Evolutionary conservation across 2,888 invertebrate species (phyloP), one percentile per base, ranked within the genome.

Genomic region (Eilema sororculum): DNA sequence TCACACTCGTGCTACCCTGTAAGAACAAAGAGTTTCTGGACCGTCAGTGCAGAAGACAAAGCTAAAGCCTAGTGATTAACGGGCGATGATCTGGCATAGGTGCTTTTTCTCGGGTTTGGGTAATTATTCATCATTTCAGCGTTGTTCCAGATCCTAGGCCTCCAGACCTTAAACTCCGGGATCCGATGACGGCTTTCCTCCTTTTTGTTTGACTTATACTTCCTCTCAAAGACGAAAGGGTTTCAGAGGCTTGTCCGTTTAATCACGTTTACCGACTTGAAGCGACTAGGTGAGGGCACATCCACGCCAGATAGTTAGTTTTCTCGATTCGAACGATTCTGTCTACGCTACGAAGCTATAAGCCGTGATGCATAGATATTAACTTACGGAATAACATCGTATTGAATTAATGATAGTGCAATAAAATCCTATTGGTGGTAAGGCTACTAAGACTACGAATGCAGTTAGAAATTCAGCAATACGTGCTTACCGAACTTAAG

Each of bases 401-500:
- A 6, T 52, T 52, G 52, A 52, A 52, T 9, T 52, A 52, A 52
- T 52, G 9, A 52, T 20, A 52, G 52, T n/a, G 30, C 24, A 60
- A 24, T 60, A 52, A 46, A 25, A 41, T 20, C 6, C 24, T 28
- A 60, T 59, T 33, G 16, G 30, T 30, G 20, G 24, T 57, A 57
- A 57, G 25, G 24, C 25, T n/a, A 28, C 25, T 37, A 59, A 41
- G 24, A 20, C 25, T 20, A 66, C 37, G 25, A 37, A 28, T 20
- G 28, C n/a, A 46, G 59, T 41, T 28, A 67, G 59, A 41, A 59
- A 28, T 37, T 52, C 13, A 30, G 22, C 52, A 52, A 64, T 28
- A 64, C 28, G 28, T 20, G 52, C n/a, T 64, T 64, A 65, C 56
- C 16, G 37, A 59, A 58, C 58, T 59, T 57, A 65, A 65, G 66